Conservation (phyloP, 53 echinoderm and acorn worm species). For the Apostichopus leukothele region DNA sequence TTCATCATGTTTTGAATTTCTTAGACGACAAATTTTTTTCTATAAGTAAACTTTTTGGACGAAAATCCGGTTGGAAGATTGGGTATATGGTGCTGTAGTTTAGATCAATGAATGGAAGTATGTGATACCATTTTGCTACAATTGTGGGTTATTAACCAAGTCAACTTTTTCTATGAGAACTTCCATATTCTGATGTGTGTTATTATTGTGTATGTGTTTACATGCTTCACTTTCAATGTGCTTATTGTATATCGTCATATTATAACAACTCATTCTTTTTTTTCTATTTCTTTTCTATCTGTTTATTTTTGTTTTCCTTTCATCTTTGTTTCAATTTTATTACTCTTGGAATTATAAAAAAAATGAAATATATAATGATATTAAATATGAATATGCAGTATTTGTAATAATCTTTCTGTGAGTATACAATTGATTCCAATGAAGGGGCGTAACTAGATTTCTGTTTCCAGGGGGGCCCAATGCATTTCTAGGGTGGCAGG, state of each 20-base stretch:
- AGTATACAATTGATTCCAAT: no score
- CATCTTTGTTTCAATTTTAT: neutral
- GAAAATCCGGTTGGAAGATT: no score
- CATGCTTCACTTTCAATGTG: neutral
- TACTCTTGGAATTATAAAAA: neutral
- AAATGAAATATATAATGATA: neutral
- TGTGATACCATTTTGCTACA: no score
- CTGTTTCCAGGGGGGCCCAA: no score
- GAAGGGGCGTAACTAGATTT: no score
- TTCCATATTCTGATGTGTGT: neutral
- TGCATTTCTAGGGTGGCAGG: no score
- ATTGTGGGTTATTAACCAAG: neutral
- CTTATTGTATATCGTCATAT: neutral
- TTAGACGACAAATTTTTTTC: no score
- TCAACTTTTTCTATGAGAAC: neutral
- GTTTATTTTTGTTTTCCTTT: neutral
- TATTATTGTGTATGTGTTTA: neutral
- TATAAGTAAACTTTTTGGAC: no score
- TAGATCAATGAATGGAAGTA: no score
- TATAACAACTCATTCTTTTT: neutral
- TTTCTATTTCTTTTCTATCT: neutral
- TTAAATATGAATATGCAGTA: neutral
- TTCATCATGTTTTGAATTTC: no score
- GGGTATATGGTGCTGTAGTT: no score
- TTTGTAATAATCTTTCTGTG: no score